Base-by-base conservation (phyloP, 2,888 invertebrate species). In the Melinaea marsaeus region DNA sequence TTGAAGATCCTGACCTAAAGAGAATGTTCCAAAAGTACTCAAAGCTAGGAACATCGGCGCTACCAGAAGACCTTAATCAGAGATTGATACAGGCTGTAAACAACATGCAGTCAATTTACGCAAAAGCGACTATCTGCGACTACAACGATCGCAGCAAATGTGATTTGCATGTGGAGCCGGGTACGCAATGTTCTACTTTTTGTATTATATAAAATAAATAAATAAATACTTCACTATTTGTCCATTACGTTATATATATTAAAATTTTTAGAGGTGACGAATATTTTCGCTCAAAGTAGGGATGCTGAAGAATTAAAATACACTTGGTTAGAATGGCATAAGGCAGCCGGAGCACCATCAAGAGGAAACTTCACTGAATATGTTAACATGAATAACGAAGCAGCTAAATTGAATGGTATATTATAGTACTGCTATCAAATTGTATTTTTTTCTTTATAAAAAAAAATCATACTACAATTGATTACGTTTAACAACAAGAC, bases 271-370 rank as follows among this genome's bases (percentile, higher is more conserved):
- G 95, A 96, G 63, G 85, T 97, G n/a, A 94, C 93, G 0, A 90
- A 94, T 42, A 90, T 95, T 5, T 86, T 96, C 64, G 91, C 92
- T 0, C 92, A 81, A 0, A 96, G 95, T 60, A 90, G 94, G 11
- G 92, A 97, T 77, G 94, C 95, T 0, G 94, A 96, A 55, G 95
- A 96, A 76, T 82, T 98, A 66, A 93, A 95, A 73, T 92, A 95
- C 74, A 92, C 94, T 0, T 98, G 97, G 97, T 75, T 92, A 3
- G 93, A 95, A 75, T 98, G 96, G 95, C 93, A 97, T 72, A 93
- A 94, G 65, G 94, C 92, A 42, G 94, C 94, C 0, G 95, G 95
- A 0, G 93, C 94, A 37, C 91, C 93, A 11, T 92, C 94, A 2
- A 93, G 92, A 58, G 80, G 88, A 2, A 81, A 92, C 66, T 96